phyloP scores from a whole-genome alignment of 2,888 invertebrate species.

The Cantharis rustica region DNA sequence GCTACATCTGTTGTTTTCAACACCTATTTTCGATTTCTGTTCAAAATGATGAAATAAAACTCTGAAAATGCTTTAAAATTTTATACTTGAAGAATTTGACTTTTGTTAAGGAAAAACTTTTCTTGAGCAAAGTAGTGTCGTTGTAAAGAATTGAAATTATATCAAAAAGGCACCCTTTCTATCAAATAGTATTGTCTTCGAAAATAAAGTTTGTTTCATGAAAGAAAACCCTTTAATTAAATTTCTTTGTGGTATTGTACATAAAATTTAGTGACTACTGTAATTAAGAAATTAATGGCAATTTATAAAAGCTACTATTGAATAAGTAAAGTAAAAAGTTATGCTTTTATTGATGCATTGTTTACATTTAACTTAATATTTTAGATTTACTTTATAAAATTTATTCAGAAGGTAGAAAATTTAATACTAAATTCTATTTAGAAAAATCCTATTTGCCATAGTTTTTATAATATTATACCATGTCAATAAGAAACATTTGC shows the following conservation, averaged over 20 bases:
- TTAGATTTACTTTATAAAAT: background rate
- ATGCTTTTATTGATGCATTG: slow-evolving; percentile 9
- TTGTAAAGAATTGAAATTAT: slow-evolving; percentile 1
- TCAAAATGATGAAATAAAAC: background rate
- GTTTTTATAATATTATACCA: no score
- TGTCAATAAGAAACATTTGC: no score
- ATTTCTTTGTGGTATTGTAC: slow-evolving; percentile 46
- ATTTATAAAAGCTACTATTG: slow-evolving; percentile 11
- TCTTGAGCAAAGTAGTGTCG: background rate
- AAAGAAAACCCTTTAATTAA: slow-evolving; percentile 44
- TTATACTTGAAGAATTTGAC: background rate
- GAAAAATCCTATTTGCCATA: no score
- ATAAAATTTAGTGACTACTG: slow-evolving; percentile 50
- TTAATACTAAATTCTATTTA: background rate
- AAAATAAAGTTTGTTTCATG: slow-evolving; percentile 36
- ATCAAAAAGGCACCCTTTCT: background rate
- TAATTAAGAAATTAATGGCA: slow-evolving; percentile 54
- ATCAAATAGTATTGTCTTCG: background rate
- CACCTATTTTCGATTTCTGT: background rate
- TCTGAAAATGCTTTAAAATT: background rate
- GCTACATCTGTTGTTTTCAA: background rate
- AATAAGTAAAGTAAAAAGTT: slow-evolving; percentile 30
- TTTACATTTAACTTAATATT: background rate
- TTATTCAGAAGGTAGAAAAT: background rate
- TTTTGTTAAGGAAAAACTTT: background rate